Base-by-base conservation (phyloP, 2,888 invertebrate species). In the Doris montereyensis region DNA sequence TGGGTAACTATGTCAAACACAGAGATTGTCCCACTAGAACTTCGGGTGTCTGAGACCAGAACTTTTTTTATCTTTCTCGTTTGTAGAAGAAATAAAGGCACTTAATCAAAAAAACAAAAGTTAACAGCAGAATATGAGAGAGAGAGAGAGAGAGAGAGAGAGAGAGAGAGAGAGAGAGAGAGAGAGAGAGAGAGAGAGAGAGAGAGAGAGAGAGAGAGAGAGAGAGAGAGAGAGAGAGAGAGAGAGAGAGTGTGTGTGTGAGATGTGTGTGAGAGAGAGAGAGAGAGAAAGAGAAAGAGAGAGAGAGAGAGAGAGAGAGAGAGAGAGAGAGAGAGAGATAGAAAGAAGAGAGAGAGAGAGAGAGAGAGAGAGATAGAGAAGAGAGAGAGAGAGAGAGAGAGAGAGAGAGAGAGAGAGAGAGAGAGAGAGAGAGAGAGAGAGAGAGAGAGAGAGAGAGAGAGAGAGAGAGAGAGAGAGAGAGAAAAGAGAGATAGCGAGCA, bases 391-490 rank as follows among this genome's bases (percentile, higher is more conserved):
- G 26, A 76, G 26, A 76, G 41, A 76, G 17, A 73, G n/a, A n/a
- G n/a, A n/a, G n/a, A n/a, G n/a, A 28, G 5, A 26, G 26, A 67
- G 8, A 28, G 8, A 67, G 28, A 26, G 8, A 67, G 28, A n/a
- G n/a, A n/a, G n/a, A 52, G 3, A 76, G n/a, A 67, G 8, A 35
- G 67, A 75, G 21, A 75, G 32, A 67, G 67, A 76, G 58, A 76
- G 41, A 65, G 3, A 71, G 21, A 68, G 1, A 41, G 8, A 76
- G 10, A 76, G 26, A 76, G 0, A 35, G 28, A n/a, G 5, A 65
- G 58, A 73, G 2, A 41, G 65, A 52, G n/a, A 78, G 10, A 65
- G n/a, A 73, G 41, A 35, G 30, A 1, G 26, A 57, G 13, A 58
- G 32, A 73, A 62, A 28, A 67, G 26, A 35, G 17, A 60, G 17